Base-by-base conservation (phyloP, 1,140 invertebrate species). In the Phenacoccus solenopsis region DNA sequence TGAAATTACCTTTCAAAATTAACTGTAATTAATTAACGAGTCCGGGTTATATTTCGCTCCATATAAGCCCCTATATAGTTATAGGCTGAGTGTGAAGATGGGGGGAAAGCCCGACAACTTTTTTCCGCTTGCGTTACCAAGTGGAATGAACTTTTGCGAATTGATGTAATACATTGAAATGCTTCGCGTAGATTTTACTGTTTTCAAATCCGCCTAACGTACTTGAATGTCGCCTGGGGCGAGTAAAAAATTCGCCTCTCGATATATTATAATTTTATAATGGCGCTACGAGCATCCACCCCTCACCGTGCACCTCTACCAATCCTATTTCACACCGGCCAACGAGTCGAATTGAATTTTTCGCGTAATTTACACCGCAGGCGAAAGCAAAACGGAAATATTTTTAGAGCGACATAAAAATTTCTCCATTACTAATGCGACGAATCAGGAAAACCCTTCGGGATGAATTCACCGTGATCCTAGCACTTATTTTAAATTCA, bases 311-410 rank as follows among this genome's bases (percentile, higher is more conserved):
- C n/a, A n/a, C n/a, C n/a, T n/a, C n/a, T n/a, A n/a, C n/a, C n/a
- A n/a, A n/a, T n/a, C n/a, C n/a, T n/a, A n/a, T n/a, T n/a, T n/a
- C n/a, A n/a, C n/a, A n/a, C n/a, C n/a, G n/a, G n/a, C n/a, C n/a
- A n/a, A n/a, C n/a, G n/a, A n/a, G n/a, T n/a, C 38, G 38, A 49
- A 49, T 49, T 49, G 38, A 49, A 49, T 49, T 49, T 49, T 49
- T 49, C 38, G 38, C 38, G 38, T 49, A 49, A 49, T 49, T 49
- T 49, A 49, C 38, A 16, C 38, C 20, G 5, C 38, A n/a, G 38
- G 38, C 38, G 16, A 49, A 49, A 49, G 38, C 20, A 16, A n/a
- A 49, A n/a, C 38, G 13, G 38, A 49, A 49, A 49, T 49, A 49
- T 49, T 49, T 49, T 49, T n/a, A 49, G 20, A 10, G 38, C 38